phyloP scores from a whole-genome alignment of 2,113 vertebrate genomes.

The Ardeotis arabs region DNA sequence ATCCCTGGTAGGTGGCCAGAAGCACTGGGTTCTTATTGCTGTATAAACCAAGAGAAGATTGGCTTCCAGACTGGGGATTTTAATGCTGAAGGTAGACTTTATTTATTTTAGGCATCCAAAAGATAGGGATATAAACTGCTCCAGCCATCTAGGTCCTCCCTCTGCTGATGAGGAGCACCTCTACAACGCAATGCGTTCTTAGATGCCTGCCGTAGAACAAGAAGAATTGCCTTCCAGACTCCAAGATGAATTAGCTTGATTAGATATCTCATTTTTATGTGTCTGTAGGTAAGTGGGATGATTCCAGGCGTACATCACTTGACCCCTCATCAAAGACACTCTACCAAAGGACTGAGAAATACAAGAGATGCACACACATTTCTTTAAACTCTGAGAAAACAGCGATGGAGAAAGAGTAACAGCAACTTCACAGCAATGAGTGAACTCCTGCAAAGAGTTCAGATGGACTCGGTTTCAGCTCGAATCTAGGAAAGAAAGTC shows the following conservation, averaged over 20 bases:
- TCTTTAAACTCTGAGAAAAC: neutral
- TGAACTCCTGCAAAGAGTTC: neutral
- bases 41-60: too few relatives aligned
- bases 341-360: neutral
- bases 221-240: neutral
- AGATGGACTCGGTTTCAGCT: neutral
- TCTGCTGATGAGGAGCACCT: neutral
- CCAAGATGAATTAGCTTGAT: neutral
- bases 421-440: neutral
- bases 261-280: neutral
- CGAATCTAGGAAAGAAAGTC: neutral
- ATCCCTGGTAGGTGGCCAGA: neutral
- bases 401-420: neutral
- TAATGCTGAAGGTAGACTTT: neutral
- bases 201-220: neutral
- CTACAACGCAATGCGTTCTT: neutral
- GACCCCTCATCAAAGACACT: neutral
- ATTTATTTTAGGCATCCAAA: neutral
- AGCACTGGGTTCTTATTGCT: neutral
- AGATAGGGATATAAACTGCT: neutral
- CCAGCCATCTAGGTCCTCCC: neutral
- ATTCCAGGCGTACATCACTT: neutral
- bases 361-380: neutral
- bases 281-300: neutral
- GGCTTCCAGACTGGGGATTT: neutral